Conservation (phyloP, 2,113 vertebrate species). For the Heteronetta atricapilla region DNA sequence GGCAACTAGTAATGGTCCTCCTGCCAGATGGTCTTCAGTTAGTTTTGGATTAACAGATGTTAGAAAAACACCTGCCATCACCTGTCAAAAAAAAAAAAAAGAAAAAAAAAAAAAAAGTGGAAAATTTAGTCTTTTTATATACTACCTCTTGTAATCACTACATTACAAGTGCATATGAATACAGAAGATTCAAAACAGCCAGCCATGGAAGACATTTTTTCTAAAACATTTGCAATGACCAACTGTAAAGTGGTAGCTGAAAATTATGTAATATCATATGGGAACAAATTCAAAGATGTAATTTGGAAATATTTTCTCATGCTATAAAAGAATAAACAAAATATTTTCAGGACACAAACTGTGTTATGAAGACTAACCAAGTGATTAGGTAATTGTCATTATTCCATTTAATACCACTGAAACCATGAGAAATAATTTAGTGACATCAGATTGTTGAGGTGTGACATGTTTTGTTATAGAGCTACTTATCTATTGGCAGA, state of each 20-base stretch:
- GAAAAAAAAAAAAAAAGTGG: neutral
- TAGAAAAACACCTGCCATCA: neutral
- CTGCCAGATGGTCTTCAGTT: neutral
- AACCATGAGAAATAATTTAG: conserved; percentile 43
- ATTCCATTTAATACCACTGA: conserved; percentile 27
- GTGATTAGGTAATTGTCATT: conserved; percentile 27
- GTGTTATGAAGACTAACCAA: conserved; percentile 3
- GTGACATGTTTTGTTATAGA: conserved; percentile 18
- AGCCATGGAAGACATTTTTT: neutral
- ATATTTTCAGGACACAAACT: neutral
- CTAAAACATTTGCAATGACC: neutral
- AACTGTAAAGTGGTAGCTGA: neutral
- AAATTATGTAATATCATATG: neutral
- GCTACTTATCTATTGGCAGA: conserved; percentile 3
- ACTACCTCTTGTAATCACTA: neutral
- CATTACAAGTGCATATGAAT: neutral
- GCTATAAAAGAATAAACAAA: conserved; percentile 3
- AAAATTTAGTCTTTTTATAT: neutral
- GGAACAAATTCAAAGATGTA: neutral
- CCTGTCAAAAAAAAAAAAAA: neutral
- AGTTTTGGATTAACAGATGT: neutral
- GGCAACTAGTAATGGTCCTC: neutral
- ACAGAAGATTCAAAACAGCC: neutral
- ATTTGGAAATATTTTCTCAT: conserved; percentile 11
- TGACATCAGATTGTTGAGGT: conserved; percentile 3